Conservation (phyloP, 2,113 vertebrate species). For the Tupaia chinensis region DNA sequence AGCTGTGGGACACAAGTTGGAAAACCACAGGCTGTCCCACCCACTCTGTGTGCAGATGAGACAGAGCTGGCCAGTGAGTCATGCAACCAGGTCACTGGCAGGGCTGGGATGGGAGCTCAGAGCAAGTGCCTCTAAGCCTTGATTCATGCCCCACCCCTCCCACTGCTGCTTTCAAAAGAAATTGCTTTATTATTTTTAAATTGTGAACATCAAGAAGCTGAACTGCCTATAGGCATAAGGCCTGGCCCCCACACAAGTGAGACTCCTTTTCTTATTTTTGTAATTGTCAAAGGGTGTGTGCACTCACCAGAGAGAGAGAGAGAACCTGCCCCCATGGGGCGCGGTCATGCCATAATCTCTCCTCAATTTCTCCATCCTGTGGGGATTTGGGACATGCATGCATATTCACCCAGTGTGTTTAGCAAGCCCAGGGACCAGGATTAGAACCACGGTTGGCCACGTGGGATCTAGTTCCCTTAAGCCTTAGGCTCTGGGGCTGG, state of each 20-base stretch:
- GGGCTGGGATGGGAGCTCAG: neutral
- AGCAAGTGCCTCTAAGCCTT: neutral
- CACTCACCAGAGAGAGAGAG: no score
- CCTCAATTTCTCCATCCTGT: no score
- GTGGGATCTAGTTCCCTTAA: no score
- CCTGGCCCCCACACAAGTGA: neutral
- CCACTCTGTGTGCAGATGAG: neutral
- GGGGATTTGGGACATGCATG: no score
- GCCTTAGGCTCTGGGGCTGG: no score
- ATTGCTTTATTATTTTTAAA: neutral
- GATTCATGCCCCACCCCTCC: neutral
- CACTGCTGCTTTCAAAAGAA: neutral
- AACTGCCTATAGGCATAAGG: neutral
- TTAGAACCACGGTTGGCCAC: no score
- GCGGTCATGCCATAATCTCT: no score
- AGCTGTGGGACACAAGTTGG: neutral
- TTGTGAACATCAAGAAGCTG: neutral
- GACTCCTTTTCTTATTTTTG: neutral
- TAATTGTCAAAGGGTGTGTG: no score
- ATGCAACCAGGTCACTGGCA: neutral
- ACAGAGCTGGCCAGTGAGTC: neutral
- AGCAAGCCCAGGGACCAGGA: no score
- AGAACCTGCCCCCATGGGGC: no score
- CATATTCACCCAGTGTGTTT: no score
- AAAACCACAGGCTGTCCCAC: neutral